phyloP scores from a whole-genome alignment of 1,140 invertebrate genomes.

The Drosophila suzukii region DNA sequence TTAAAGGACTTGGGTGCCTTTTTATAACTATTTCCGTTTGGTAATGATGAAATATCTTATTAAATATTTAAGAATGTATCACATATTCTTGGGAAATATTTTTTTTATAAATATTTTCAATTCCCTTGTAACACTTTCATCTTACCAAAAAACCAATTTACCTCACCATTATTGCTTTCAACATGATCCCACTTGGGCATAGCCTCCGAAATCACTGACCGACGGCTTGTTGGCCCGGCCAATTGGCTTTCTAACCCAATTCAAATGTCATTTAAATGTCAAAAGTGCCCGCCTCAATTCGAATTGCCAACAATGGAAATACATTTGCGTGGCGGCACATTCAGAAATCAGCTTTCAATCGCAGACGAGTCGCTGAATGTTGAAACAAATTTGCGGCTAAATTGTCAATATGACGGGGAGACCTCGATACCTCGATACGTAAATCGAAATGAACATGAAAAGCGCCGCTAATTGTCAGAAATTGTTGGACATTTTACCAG shows the following conservation, averaged over 20 bases:
- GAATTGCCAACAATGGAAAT: constrained; percentile 70
- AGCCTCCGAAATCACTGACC: constrained; percentile 18
- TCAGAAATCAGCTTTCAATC: constrained; percentile 47
- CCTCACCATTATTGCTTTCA: constrained; percentile 37
- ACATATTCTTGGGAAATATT: neutral
- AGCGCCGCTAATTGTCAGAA: constrained; percentile 83
- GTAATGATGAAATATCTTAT: no score
- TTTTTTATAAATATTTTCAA: neutral
- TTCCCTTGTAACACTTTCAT: neutral
- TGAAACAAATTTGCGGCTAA: constrained; percentile 79
- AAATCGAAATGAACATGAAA: constrained; percentile 63
- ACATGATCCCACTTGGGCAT: constrained; percentile 34
- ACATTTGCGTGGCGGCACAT: constrained; percentile 57
- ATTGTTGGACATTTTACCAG: constrained; percentile 66
- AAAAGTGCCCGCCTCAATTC: constrained; percentile 53
- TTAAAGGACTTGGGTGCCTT: no score
- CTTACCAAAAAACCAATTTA: constrained; percentile 7
- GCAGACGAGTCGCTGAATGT: constrained; percentile 58
- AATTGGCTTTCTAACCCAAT: constrained; percentile 57
- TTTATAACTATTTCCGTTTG: no score
- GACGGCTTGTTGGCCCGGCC: constrained; percentile 7
- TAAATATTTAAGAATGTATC: no score
- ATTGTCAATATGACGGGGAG: constrained; percentile 77
- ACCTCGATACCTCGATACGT: constrained; percentile 42
- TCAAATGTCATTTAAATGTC: constrained; percentile 80